Percentiles rank a stretch among this genome's conserved stretches.
phyloP scores from a whole-genome alignment of 2,888 invertebrate species.

The Malthinus seriepunctatus region DNA sequence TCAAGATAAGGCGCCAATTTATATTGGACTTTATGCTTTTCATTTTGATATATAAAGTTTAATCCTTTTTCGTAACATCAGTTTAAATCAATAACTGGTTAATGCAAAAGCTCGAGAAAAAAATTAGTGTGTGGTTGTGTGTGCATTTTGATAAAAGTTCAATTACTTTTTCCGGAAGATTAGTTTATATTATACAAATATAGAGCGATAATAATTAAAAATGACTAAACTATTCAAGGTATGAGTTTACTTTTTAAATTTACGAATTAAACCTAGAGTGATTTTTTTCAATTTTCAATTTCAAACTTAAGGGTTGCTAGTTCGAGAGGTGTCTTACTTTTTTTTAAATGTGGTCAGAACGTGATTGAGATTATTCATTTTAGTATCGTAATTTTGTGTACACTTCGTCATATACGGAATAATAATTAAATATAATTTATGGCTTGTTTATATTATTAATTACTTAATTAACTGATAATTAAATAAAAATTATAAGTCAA shows the following conservation, averaged over 20 bases:
- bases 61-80: conserved; percentile 10
- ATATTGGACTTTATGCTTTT: conserved; percentile 28
- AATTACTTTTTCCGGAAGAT: not conserved
- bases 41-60: conserved; percentile 24
- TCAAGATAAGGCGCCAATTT: conserved; percentile 22
- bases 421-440: conserved; percentile 14
- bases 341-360: not conserved
- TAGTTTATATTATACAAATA: too few species aligned
- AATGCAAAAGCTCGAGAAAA: not conserved
- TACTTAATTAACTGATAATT: not conserved
- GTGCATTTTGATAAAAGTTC: not conserved
- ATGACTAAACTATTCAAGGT: conserved; percentile 1
- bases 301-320: not conserved
- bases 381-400: not conserved
- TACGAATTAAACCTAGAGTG: too few species aligned
- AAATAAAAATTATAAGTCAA: not conserved
- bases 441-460: conserved; percentile 12
- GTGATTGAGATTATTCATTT: conserved; percentile 8
- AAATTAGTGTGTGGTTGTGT: not conserved
- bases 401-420: conserved; percentile 10
- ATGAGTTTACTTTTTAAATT: not conserved
- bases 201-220: not conserved
- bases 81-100: conserved; percentile 4
- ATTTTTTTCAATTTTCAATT: not conserved
- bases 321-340: too few species aligned